Evolutionary conservation across 2,888 invertebrate genomes (phyloP).

Genomic region (Parasteatoda lunata): DNA sequence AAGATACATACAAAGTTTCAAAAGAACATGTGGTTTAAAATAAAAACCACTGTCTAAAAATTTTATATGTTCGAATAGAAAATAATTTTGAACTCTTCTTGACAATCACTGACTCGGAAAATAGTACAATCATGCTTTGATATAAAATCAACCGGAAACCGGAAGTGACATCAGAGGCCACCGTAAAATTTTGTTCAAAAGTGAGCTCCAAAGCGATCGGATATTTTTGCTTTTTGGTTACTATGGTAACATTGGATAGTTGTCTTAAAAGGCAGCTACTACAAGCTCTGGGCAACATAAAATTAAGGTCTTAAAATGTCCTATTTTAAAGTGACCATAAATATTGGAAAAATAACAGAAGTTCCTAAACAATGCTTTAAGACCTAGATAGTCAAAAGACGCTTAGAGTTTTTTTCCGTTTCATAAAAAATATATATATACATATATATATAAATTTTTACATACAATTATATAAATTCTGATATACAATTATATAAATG

Average conservation of each 20-base stretch:
- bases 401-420: too few relatives aligned
- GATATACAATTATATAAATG: too few relatives aligned
- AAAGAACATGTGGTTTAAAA: too few relatives aligned
- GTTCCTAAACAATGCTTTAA: too few relatives aligned
- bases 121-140: conserved; percentile 4
- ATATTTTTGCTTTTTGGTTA: conserved; percentile 28
- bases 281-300: conserved; percentile 3
- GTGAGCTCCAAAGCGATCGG: conserved; percentile 20
- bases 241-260: conserved; percentile 27
- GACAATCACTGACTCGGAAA: background rate
- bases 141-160: conserved; percentile 38
- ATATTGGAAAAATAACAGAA: background rate
- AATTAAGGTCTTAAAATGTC: conserved; percentile 30
- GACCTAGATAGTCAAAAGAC: too few relatives aligned
- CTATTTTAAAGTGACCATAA: conserved; percentile 28
- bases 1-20: too few relatives aligned
- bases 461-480: too few relatives aligned
- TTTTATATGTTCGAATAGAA: background rate
- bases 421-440: too few relatives aligned
- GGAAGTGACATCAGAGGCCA: conserved; percentile 36
- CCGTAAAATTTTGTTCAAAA: conserved; percentile 33
- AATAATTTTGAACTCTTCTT: background rate
- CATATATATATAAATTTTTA: too few relatives aligned
- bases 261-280: conserved; percentile 18
- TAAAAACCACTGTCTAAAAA: too few relatives aligned